Evolutionary conservation across 2,113 vertebrate species (phyloP), one percentile per base, ranked within the genome.

Genomic region (Gobiocypris rarus): DNA sequence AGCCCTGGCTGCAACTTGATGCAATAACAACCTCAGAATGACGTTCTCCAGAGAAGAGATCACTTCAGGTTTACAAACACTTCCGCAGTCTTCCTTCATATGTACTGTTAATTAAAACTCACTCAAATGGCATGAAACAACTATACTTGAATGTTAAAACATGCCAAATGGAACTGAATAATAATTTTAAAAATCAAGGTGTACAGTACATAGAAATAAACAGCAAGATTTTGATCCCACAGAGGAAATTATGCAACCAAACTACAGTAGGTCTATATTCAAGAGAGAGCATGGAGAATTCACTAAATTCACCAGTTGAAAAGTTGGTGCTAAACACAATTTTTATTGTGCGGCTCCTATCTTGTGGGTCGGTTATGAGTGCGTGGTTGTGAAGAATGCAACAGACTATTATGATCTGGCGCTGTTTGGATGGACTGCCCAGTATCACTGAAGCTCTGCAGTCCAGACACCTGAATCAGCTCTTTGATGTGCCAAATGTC

Each of bases 1-100:
- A 75, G 48, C 65, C 28, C 58, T 34, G 70, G 28, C 82, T 81
- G 77, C 77, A 76, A 81, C 83, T 6, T 31, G 14, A 74, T 70
- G 83, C 86, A 87, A 84, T 73, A 86, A 88, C 84, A 59, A 75
- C 56, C 81, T 83, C 75, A 81, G 84, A 52, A 45, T 76, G 69
- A 69, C 38, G 58, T 65, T 73, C 84, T 88, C 82, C 43, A 75
- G 85, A 85, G 73, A 74, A 58, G 52, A 59, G 38, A 81, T 76
- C 54, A 45, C 58, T 78, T 84, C 65, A 69, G 75, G 82, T 67
- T 79, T 76, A 74, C 79, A 82, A 86, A 73, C 87, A 73, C 54
- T 63, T 54, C 38, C 28, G 22, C 58, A 45, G 5, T 9, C 54
- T 59, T 38, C 43, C 26, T 61, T 26, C 22, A 19, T n/a, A 70